Percentiles rank a stretch among this genome's conserved stretches.
Evolutionary conservation across 2,888 invertebrate genomes (phyloP).

Genomic region (Melipona bicolor): DNA sequence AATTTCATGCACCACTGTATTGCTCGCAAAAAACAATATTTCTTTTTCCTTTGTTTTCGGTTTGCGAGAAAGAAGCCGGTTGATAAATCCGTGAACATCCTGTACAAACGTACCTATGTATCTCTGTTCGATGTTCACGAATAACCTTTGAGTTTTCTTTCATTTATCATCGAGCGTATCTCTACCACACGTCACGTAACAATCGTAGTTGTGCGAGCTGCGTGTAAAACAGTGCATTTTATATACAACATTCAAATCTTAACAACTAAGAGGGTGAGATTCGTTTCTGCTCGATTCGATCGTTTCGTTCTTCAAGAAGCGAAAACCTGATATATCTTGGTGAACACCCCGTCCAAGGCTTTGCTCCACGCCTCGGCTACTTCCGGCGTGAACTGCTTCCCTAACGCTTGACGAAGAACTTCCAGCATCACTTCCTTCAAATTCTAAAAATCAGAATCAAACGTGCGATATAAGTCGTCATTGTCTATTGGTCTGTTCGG

Average conservation of each 20-base stretch:
- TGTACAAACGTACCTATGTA: not conserved
- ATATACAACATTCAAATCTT: slow-evolving; percentile 29
- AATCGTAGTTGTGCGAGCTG: not conserved
- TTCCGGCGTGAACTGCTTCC: slow-evolving; percentile 82
- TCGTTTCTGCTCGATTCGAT: not conserved
- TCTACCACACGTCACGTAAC: no score
- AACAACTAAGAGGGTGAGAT: not conserved
- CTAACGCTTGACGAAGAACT: slow-evolving; percentile 83
- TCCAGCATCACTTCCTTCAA: slow-evolving; percentile 82
- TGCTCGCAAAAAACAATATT: no score
- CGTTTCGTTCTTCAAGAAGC: slow-evolving; percentile 27
- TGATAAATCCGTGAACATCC: no score
- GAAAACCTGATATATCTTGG: slow-evolving; percentile 71
- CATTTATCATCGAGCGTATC: not conserved
- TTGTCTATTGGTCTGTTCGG: not conserved
- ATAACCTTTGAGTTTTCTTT: not conserved
- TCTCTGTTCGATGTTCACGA: not conserved
- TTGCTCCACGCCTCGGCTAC: slow-evolving; percentile 84
- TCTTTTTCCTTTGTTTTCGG: no score
- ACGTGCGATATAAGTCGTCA: not conserved
- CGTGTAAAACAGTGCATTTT: slow-evolving; percentile 17
- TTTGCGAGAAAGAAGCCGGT: no score
- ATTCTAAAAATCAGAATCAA: slow-evolving; percentile 79
- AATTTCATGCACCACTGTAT: no score
- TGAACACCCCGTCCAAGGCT: slow-evolving; percentile 80